Conservation (phyloP, 1,140 invertebrate genomes). For the Penaeus indicus region DNA sequence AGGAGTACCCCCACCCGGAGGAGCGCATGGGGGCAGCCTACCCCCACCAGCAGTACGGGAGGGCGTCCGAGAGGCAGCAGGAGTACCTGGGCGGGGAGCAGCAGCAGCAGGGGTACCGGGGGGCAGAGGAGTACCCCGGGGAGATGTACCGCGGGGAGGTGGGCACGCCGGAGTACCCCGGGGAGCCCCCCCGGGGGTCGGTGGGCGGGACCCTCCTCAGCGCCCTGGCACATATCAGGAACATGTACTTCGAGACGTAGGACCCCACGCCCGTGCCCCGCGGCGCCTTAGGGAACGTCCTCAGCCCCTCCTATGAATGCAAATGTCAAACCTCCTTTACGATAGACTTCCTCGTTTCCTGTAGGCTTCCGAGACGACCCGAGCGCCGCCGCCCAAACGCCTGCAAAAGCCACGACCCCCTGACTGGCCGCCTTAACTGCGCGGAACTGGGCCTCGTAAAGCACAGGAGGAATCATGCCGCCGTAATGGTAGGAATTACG, state of each 20-base stretch:
- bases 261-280: neutral
- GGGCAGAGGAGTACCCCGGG: conserved; percentile 23
- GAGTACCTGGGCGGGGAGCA: too few relatives aligned
- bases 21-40: neutral
- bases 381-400: too few relatives aligned
- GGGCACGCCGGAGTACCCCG: conserved; percentile 5
- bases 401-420: too few relatives aligned
- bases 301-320: neutral
- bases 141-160: conserved; percentile 40
- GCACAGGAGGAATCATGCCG: too few relatives aligned
- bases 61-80: neutral
- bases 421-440: too few relatives aligned
- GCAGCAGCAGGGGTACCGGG: too few relatives aligned
- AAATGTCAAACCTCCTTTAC: neutral
- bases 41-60: conserved; percentile 32
- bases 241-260: conserved; percentile 47
- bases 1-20: conserved; percentile 15
- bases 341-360: too few relatives aligned
- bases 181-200: conserved; percentile 40
- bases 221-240: conserved; percentile 45
- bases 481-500: too few relatives aligned
- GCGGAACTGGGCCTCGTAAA: too few relatives aligned
- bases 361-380: too few relatives aligned
- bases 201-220: conserved; percentile 41
- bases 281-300: neutral